Conservation (phyloP, 1,140 invertebrate genomes). For the Linepithema humile region DNA sequence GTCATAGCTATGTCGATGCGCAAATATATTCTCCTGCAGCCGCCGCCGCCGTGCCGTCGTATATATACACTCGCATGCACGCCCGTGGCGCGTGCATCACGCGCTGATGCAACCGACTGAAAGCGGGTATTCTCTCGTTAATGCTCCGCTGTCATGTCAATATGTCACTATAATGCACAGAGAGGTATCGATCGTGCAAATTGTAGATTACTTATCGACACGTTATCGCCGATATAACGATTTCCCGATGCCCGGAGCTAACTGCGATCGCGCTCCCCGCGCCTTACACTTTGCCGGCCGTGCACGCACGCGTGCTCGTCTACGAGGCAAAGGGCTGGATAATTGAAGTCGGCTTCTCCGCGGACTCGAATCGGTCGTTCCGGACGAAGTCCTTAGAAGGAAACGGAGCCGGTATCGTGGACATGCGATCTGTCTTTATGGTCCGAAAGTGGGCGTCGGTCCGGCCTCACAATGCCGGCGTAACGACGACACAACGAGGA, state of each 20-base stretch:
- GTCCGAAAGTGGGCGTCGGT: conserved; percentile 74
- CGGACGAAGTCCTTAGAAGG: conserved; percentile 71
- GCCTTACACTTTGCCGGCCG: neutral
- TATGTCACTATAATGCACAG: neutral
- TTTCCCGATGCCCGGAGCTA: neutral
- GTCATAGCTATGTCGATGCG: conserved; percentile 39
- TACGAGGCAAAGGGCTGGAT: conserved; percentile 60
- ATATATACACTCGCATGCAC: neutral
- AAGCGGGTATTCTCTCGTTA: conserved; percentile 13
- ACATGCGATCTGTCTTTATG: conserved; percentile 75
- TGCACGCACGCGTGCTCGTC: conserved; percentile 1
- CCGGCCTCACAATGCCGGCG: conserved; percentile 66
- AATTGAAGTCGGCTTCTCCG: conserved; percentile 67
- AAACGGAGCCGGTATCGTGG: conserved; percentile 69
- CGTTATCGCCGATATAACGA: conserved; percentile 22
- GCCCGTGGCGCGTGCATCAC: too few relatives aligned
- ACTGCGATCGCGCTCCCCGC: neutral
- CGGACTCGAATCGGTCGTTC: conserved; percentile 61
- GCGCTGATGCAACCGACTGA: neutral
- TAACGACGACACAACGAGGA: conserved; percentile 70
- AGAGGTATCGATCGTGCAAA: neutral
- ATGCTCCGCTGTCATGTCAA: neutral
- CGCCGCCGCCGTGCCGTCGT: neutral
- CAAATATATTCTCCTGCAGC: conserved; percentile 28
- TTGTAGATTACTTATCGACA: conserved; percentile 2